Base-by-base conservation (phyloP, 2,888 invertebrate species). In the Ptychoptera albimana region DNA sequence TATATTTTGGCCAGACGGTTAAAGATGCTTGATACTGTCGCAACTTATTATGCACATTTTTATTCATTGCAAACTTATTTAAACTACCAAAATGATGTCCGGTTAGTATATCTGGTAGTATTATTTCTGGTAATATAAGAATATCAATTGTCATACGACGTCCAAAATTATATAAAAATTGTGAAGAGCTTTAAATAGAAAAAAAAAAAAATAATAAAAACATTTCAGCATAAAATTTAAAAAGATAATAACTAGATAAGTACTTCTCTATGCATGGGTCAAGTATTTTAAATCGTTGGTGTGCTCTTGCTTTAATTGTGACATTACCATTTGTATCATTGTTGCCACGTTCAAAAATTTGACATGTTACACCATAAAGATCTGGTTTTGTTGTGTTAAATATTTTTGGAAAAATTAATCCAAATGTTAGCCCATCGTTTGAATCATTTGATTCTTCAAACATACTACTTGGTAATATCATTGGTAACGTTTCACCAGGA, bases 401-500 rank as follows among this genome's bases (percentile, higher is more conserved):
- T 47, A 61, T 52, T 31, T 56, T 47, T 1, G 60, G 59, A 43
- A 65, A 64, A 9, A 59, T 59, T n/a, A 66, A 54, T 4, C 62
- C 66, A 50, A 66, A 63, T 10, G 64, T 52, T 2, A 62, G 45
- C 2, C 64, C 66, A 45, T 60, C 61, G 3, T 57, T 51, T 30
- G 56, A 52, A 46, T 59, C 57, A 45, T 54, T 48, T 14, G 53
- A 51, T 1, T 55, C 53, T 39, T 61, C 57, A 16, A 61, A 60
- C 11, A 61, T 53, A 46, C 54, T 54, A 16, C 66, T 67, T 4
- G 77, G 68, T 37, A 79, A 58, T 55, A 65, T 75, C 49, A 88
- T 69, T 0, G 87, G 87, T 16, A 88, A 61, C 1, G 79, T 82
- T 62, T 86, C 85, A 2, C 85, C 85, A 8, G 88, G 87, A 50